Conservation (phyloP, 2,888 invertebrate species). For the Ochropleura leucogaster region DNA sequence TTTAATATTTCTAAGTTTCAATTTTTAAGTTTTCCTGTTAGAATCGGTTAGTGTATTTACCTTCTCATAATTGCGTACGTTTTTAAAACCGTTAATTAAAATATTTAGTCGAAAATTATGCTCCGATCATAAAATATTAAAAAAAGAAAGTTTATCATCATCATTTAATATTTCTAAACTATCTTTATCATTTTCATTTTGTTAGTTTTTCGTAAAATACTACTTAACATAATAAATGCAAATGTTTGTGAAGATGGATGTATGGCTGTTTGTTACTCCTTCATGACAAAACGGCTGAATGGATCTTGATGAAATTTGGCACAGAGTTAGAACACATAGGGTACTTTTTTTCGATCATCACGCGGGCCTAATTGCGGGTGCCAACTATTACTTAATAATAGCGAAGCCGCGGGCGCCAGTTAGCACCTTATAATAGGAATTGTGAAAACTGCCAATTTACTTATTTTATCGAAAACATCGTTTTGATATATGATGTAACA, state of each 20-base stretch:
- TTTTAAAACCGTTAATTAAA: background rate
- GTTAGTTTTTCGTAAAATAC: background rate
- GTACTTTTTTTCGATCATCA: no score
- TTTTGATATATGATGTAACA: background rate
- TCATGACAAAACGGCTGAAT: no score
- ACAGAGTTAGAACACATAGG: no score
- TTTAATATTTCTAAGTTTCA: background rate
- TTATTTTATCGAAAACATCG: background rate
- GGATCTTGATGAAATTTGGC: no score
- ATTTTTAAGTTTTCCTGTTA: background rate
- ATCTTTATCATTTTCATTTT: slow-evolving; percentile 10
- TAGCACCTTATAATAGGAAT: background rate
- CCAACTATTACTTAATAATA: no score
- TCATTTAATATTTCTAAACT: background rate
- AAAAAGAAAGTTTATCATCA: background rate
- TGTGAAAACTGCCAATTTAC: no score
- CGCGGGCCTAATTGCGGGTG: no score
- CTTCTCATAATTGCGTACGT: background rate
- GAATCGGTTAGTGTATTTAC: no score
- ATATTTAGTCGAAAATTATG: background rate
- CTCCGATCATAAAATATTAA: background rate
- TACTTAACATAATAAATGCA: no score
- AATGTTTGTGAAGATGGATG: no score
- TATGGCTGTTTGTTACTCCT: no score
- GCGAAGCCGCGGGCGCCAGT: no score